Conservation (phyloP, 2,797 vertebrate genomes). For the Danio kyathit region DNA sequence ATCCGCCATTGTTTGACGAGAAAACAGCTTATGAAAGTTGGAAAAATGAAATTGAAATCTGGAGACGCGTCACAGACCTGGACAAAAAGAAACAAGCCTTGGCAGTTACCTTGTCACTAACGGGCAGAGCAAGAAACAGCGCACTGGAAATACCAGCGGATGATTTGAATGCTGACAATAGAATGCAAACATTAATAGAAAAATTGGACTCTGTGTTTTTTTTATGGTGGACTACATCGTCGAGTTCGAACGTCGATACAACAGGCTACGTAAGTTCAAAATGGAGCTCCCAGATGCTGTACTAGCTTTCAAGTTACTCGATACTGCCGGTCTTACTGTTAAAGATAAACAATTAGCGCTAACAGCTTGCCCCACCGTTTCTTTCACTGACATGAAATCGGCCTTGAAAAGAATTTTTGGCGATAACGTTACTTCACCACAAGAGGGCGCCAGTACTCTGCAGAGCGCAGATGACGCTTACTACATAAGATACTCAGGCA, state of each 20-base stretch:
- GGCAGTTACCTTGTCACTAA: background rate
- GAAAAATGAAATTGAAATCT: too few relatives aligned
- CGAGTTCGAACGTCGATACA: slow-evolving; percentile 36
- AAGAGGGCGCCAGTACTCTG: too few relatives aligned
- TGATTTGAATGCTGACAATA: background rate
- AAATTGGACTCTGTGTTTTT: background rate
- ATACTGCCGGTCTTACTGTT: too few relatives aligned
- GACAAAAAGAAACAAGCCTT: too few relatives aligned
- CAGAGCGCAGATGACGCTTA: slow-evolving; percentile 22
- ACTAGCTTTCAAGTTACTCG: too few relatives aligned
- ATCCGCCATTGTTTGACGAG: background rate
- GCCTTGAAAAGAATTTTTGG: slow-evolving; percentile 27
- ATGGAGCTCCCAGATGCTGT: slow-evolving; percentile 44
- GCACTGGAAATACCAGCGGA: too few relatives aligned
- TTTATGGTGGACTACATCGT: background rate
- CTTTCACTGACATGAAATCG: slow-evolving; percentile 41
- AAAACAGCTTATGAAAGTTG: too few relatives aligned
- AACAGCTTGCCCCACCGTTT: slow-evolving; percentile 14
- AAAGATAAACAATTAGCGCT: too few relatives aligned
- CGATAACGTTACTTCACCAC: too few relatives aligned
- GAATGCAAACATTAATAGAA: background rate
- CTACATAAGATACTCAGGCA: background rate
- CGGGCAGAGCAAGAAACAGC: background rate
- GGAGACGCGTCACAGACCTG: too few relatives aligned
- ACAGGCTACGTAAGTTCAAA: slow-evolving; percentile 32